A percentile compares a stretch with the other conserved stretches of the same genome.
Conservation (phyloP, 2,888 invertebrate genomes). For the Ypsolopha sequella region DNA sequence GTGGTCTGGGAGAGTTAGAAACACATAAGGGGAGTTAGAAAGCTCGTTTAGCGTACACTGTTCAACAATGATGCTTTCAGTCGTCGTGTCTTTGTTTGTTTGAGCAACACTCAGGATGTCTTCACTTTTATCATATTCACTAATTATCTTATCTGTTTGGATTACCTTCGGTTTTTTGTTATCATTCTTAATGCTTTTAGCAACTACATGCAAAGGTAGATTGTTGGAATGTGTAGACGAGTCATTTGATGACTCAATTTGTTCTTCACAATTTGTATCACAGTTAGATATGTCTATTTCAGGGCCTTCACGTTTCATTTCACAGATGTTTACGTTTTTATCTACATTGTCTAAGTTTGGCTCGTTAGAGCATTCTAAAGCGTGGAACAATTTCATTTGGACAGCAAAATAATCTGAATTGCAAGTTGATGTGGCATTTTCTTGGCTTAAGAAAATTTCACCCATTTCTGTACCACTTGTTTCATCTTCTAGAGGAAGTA, state of each 20-base stretch:
- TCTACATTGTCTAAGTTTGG: conserved; percentile 10
- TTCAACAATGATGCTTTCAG: conserved; percentile 5
- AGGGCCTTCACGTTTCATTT: not conserved
- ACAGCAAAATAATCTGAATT: conserved; percentile 19
- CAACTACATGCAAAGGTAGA: no score
- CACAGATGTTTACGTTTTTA: conserved; percentile 1
- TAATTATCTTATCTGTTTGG: not conserved
- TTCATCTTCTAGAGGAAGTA: not conserved
- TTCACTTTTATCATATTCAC: not conserved
- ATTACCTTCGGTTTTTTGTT: not conserved
- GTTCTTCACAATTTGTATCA: not conserved
- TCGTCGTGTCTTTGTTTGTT: not conserved
- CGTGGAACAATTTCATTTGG: conserved; percentile 29
- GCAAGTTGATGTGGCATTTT: not conserved
- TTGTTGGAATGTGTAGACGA: not conserved
- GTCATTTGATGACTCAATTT: not conserved
- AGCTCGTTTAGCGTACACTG: conserved; percentile 28
- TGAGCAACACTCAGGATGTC: not conserved
- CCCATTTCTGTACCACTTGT: conserved; percentile 15
- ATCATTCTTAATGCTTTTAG: not conserved
- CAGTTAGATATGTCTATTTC: not conserved
- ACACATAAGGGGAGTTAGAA: conserved; percentile 41
- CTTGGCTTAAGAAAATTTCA: conserved; percentile 10
- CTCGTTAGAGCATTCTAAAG: conserved; percentile 17
- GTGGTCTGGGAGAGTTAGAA: conserved; percentile 44